Base-by-base conservation (phyloP, 1,140 invertebrate genomes). In the Zeugodacus cucurbitae region DNA sequence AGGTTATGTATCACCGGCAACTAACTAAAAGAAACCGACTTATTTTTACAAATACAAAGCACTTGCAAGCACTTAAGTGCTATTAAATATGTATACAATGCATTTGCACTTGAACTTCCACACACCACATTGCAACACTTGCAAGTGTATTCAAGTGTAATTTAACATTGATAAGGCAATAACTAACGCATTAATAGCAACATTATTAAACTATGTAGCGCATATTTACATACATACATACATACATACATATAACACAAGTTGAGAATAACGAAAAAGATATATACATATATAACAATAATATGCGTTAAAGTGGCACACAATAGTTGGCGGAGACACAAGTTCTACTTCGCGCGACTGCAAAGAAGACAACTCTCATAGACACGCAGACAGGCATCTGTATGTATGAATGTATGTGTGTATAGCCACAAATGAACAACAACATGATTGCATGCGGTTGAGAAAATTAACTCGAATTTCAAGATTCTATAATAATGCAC, bases 91-190 rank as follows among this genome's bases (percentile, higher is more conserved):
- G 44, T 10, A 54, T 26, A 54, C n/a, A 82, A 48, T 82, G 74
- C 37, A 82, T 82, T 82, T 82, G 74, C 74, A 82, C 41, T 82
- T 82, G 74, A 82, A 82, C 74, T 82, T 82, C 37, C 74, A 82
- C 74, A 82, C 74, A 48, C 41, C 22, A 82, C 29, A 41, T 22
- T 29, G 3, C 32, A 78, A 78, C 41, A 82, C 74, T 82, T 48
- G 74, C n/a, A 37, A 82, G n/a, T 44, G 74, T 29, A 48, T 82
- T 82, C 74, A 82, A 82, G 41, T 48, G 74, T 82, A 82, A 37
- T 48, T 44, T 26, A 48, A 41, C 41, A 82, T 82, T 82, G 74
- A 82, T 82, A 82, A 48, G n/a, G 41, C 41, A 82, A 82, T 48
- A 48, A 82, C 37, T 26, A 26, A 82, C 41, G 17, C 26, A 14